Evolutionary conservation across 2,888 invertebrate genomes (phyloP).

Genomic region (Dione juno): DNA sequence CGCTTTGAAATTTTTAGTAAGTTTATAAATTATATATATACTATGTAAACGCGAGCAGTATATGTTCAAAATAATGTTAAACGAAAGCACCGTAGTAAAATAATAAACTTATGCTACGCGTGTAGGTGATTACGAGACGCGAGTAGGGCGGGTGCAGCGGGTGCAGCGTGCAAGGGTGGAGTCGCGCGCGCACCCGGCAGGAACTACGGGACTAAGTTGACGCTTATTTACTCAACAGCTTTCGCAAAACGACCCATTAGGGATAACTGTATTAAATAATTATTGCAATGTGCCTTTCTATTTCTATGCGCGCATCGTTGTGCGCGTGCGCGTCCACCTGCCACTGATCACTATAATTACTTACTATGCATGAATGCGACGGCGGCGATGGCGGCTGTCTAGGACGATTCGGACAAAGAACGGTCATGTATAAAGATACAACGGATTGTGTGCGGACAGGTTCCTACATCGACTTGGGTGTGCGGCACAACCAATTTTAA

Average conservation of each 20-base stretch:
- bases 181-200: constrained; percentile 63
- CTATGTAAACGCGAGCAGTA: neutral
- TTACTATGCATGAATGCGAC: constrained; percentile 82
- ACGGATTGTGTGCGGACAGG: constrained; percentile 68
- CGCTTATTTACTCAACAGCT: constrained; percentile 82
- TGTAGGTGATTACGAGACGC: constrained; percentile 11
- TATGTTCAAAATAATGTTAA: neutral
- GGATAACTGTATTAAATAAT: constrained; percentile 83
- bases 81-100: constrained; percentile 7
- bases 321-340: constrained; percentile 79
- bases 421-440: constrained; percentile 63
- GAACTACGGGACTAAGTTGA: constrained; percentile 69
- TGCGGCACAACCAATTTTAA: constrained; percentile 72
- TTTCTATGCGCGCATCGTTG: constrained; percentile 70
- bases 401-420: constrained; percentile 80
- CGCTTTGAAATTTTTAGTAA: constrained; percentile 36
- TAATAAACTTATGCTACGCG: constrained; percentile 4
- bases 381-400: constrained; percentile 68
- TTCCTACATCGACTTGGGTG: constrained; percentile 73
- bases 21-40: neutral
- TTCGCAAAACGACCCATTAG: constrained; percentile 82
- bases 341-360: constrained; percentile 81
- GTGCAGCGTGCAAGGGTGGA: constrained; percentile 35
- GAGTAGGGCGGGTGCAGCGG: constrained; percentile 30
- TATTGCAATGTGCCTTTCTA: constrained; percentile 84